Percentiles rank a stretch among this genome's conserved stretches.
Conservation (phyloP, 2,797 vertebrate species). For the Enoplosus armatus region DNA sequence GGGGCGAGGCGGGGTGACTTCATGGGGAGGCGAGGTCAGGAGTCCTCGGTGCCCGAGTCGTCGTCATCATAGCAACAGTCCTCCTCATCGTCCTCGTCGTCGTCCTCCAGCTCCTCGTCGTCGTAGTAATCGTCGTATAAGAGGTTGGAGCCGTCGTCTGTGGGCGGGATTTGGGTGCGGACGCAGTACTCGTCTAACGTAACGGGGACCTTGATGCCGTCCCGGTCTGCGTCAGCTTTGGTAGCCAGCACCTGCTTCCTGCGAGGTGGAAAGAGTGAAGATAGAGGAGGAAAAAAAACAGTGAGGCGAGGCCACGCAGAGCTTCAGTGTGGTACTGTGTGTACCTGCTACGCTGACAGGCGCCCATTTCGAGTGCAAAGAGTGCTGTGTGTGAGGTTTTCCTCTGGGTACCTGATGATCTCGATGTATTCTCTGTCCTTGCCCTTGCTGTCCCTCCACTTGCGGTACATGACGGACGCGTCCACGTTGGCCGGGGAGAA, state of each 20-base stretch:
- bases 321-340: neutral
- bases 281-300: neutral
- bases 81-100: slow-evolving; percentile 86
- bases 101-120: slow-evolving; percentile 92
- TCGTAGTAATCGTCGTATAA: slow-evolving; percentile 96
- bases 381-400: neutral
- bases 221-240: slow-evolving; percentile 93
- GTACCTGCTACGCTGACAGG: neutral
- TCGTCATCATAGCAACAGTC: slow-evolving; percentile 93
- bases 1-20: slow-evolving; percentile 8
- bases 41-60: slow-evolving; percentile 95
- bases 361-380: neutral
- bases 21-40: slow-evolving; percentile 83
- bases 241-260: slow-evolving; percentile 97
- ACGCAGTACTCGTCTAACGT: slow-evolving; percentile 97
- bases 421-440: slow-evolving; percentile 95
- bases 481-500: slow-evolving; percentile 97
- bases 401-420: slow-evolving; percentile 90
- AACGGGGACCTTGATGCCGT: slow-evolving; percentile 95
- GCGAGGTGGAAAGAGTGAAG: neutral
- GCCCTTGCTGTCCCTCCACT: slow-evolving; percentile 97
- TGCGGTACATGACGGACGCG: slow-evolving; percentile 97
- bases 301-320: neutral
- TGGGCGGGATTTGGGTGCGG: slow-evolving; percentile 91
- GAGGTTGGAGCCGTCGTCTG: slow-evolving; percentile 94